These are phyloP conservation scores for Drosophila equinoxialis DNA, from an alignment of 1,140 invertebrate genomes.

Conservation along the genomic window DNA sequence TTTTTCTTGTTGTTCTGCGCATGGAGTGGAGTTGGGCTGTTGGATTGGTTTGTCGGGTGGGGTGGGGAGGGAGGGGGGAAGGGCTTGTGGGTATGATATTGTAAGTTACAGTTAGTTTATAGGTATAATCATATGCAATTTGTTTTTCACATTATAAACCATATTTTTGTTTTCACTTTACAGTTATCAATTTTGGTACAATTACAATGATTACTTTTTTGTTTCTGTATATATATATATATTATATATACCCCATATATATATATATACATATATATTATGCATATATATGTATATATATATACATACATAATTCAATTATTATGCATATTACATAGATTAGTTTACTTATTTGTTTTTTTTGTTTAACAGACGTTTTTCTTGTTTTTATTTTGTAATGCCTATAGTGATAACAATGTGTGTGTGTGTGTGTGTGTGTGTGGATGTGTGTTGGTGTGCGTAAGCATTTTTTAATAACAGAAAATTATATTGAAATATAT, in stretches of 20 bases:
- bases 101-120: slow-evolving; percentile 67
- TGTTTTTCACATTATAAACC: slow-evolving; percentile 56
- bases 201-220: slow-evolving; percentile 58
- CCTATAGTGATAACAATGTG: slow-evolving; percentile 58
- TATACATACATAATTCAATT: slow-evolving; percentile 40
- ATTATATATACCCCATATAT: slow-evolving; percentile 36
- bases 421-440: slow-evolving; percentile 23
- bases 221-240: slow-evolving; percentile 26
- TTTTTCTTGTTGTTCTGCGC: slow-evolving; percentile 48
- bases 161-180: slow-evolving; percentile 54
- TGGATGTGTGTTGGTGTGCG: slow-evolving; percentile 18
- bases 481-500: slow-evolving; percentile 33
- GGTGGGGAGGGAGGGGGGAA: not conserved
- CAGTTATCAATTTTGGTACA: slow-evolving; percentile 78
- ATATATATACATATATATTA: not conserved
- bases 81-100: slow-evolving; percentile 31
- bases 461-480: slow-evolving; percentile 37
- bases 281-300: slow-evolving; percentile 32
- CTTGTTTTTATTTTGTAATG: slow-evolving; percentile 22
- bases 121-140: slow-evolving; percentile 70
- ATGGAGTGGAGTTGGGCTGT: slow-evolving; percentile 42
- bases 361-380: slow-evolving; percentile 51
- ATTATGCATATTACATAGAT: slow-evolving; percentile 54
- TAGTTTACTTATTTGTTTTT: slow-evolving; percentile 18
- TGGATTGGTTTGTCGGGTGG: not conserved